A percentile compares a stretch with the other conserved stretches of the same genome.
Evolutionary conservation across 2,797 vertebrate genomes (phyloP).

Genomic region (Synaphobranchus kaupii): DNA sequence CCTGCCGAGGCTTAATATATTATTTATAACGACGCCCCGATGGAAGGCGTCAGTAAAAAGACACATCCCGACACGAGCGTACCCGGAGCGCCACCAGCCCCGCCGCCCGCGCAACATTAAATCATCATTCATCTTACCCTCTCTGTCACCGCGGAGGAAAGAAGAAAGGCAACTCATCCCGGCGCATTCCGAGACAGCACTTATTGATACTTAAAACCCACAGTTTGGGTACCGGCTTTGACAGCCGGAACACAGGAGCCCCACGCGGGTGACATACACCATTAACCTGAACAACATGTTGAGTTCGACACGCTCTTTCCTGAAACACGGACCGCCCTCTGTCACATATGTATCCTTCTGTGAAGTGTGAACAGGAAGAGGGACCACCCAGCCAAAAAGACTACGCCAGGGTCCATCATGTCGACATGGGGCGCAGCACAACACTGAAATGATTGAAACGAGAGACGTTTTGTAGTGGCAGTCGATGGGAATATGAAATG

Average conservation of each 20-base stretch:
- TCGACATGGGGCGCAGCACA: background rate
- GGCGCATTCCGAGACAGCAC: background rate
- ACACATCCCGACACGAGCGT: slow-evolving; percentile 21
- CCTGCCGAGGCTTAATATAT: slow-evolving; percentile 35
- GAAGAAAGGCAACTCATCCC: background rate
- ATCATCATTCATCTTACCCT: slow-evolving; percentile 64
- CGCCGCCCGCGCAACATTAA: slow-evolving; percentile 55
- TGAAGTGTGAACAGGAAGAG: background rate
- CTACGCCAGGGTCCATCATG: background rate
- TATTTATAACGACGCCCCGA: slow-evolving; percentile 36
- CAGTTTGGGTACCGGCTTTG: background rate
- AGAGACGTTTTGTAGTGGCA: background rate
- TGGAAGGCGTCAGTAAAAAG: slow-evolving; percentile 24
- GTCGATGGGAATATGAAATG: background rate
- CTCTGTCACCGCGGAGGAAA: slow-evolving; percentile 40
- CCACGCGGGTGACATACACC: background rate
- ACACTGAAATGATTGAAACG: background rate
- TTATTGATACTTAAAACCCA: background rate
- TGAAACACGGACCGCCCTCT: background rate
- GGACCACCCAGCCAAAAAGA: background rate
- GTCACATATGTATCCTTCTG: background rate
- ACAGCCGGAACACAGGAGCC: background rate
- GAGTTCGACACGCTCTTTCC: background rate
- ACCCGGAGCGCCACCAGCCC: slow-evolving; percentile 1
- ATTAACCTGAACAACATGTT: background rate